Conservation (phyloP, 2,113 vertebrate genomes). For the Aphyosemion australe region DNA sequence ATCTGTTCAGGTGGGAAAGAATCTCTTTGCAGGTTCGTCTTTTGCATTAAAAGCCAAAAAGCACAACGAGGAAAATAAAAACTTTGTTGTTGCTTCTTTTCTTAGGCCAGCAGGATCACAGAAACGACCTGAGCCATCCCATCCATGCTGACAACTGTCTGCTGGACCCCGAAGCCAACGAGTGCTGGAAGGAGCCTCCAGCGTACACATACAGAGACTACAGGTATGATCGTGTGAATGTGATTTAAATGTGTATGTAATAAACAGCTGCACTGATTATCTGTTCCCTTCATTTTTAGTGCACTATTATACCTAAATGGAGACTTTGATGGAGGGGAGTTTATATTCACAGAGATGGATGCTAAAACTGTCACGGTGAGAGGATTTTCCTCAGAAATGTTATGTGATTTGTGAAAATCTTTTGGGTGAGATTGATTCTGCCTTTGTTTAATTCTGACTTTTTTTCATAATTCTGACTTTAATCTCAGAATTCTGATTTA, state of each 20-base stretch:
- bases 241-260: too few species aligned
- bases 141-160: conserved; percentile 98
- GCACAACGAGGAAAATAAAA: too few species aligned
- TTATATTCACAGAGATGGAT: conserved; percentile 98
- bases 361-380: conserved; percentile 96
- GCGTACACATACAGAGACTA: conserved; percentile 96
- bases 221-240: conserved; percentile 72
- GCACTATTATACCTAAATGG: conserved; percentile 95
- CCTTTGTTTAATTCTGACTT: too few species aligned
- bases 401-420: neutral
- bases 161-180: conserved; percentile 91
- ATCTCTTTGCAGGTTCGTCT: too few species aligned
- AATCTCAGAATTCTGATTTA: too few species aligned
- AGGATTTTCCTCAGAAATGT: conserved; percentile 2
- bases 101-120: conserved; percentile 92
- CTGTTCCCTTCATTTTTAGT: conserved; percentile 63
- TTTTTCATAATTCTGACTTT: too few species aligned
- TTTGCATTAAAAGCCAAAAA: too few species aligned
- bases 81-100: neutral
- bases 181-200: conserved; percentile 97
- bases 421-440: too few species aligned
- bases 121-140: conserved; percentile 95
- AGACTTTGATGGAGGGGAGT: conserved; percentile 96
- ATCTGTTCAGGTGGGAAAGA: too few species aligned
- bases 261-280: neutral